phyloP scores from a whole-genome alignment of 2,888 invertebrate genomes.

The Xanthorhoe designata region DNA sequence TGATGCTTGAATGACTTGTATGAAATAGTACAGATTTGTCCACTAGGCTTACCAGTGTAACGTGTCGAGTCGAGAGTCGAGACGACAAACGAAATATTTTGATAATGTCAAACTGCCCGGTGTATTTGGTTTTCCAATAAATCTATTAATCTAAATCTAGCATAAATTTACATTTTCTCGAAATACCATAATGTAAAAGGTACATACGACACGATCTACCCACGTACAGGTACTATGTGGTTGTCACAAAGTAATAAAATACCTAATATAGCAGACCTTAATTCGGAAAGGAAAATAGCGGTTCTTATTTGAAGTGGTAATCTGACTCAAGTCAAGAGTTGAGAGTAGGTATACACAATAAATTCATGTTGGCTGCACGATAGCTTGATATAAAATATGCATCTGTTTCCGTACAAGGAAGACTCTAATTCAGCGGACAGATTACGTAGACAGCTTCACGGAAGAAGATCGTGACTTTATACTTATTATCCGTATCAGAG shows the following conservation, averaged over 20 bases:
- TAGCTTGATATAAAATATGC: constrained; percentile 48
- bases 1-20: background rate
- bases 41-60: background rate
- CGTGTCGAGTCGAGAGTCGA: too few species aligned
- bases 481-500: constrained; percentile 81
- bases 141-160: too few species aligned
- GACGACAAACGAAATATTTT: too few species aligned
- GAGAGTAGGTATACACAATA: constrained; percentile 51
- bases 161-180: too few species aligned
- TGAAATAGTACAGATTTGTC: background rate
- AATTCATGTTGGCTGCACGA: constrained; percentile 57
- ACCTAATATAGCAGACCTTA: constrained; percentile 21
- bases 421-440: constrained; percentile 72
- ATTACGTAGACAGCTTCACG: constrained; percentile 75
- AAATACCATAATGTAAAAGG: too few species aligned
- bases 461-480: constrained; percentile 78
- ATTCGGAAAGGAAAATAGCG: constrained; percentile 44
- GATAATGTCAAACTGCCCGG: too few species aligned
- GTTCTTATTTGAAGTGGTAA: constrained; percentile 43
- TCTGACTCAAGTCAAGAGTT: constrained; percentile 28
- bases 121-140: too few species aligned
- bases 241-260: constrained; percentile 8
- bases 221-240: background rate
- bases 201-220: too few species aligned
- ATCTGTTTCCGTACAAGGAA: constrained; percentile 71